These are phyloP conservation scores for Tupaia tana DNA, from an alignment of 2,113 vertebrate genomes.

Conservation along the genomic window DNA sequence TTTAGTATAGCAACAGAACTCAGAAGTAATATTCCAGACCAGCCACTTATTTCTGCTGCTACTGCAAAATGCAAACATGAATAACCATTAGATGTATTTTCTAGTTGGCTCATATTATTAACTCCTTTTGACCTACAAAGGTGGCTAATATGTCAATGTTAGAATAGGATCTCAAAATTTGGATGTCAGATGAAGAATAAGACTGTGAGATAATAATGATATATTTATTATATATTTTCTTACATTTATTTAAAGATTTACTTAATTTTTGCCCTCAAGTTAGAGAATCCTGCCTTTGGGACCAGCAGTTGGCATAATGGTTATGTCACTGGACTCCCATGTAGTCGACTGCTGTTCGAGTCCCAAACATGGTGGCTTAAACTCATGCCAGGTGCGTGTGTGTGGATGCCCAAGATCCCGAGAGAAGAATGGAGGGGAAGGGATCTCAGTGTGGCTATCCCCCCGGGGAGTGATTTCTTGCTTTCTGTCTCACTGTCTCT, in stretches of 20 bases:
- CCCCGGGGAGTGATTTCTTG: too few relatives aligned
- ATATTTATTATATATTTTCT: constrained; percentile 11
- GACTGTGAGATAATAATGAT: constrained; percentile 9
- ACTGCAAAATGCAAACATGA: constrained; percentile 48
- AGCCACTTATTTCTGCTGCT: constrained; percentile 53
- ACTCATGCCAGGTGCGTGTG: too few relatives aligned
- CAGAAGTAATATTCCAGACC: constrained; percentile 30
- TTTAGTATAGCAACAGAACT: constrained; percentile 20
- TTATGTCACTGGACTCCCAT: too few relatives aligned
- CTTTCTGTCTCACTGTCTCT: too few relatives aligned
- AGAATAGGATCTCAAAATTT: constrained; percentile 42
- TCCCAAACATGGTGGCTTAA: too few relatives aligned
- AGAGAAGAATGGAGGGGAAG: too few relatives aligned
- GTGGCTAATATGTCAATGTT: background rate
- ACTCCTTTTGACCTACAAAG: constrained; percentile 13
- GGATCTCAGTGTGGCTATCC: too few relatives aligned
- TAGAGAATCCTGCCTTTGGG: background rate
- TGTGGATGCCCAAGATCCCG: too few relatives aligned
- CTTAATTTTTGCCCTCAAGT: constrained; percentile 33
- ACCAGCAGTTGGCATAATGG: too few relatives aligned
- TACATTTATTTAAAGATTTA: constrained; percentile 43
- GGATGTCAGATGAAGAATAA: constrained; percentile 54
- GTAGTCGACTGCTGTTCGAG: too few relatives aligned
- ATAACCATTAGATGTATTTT: constrained; percentile 38
- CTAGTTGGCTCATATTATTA: constrained; percentile 34